These are phyloP conservation scores for Myotis lucifugus DNA, from an alignment of 2,113 vertebrate genomes.

Conservation along the genomic window DNA sequence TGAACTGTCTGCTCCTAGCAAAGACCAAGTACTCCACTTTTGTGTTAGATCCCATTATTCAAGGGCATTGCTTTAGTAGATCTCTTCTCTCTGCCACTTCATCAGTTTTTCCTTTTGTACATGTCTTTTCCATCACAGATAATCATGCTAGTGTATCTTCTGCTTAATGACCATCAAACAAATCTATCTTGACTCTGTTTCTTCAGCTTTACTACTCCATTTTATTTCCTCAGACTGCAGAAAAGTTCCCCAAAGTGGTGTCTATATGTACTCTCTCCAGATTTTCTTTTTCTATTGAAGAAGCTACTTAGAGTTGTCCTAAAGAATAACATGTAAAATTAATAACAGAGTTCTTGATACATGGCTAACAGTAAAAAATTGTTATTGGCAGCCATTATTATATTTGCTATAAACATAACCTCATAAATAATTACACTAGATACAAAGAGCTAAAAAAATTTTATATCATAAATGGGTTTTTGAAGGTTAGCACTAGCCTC, in stretches of 20 bases:
- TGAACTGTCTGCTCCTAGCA: not conserved
- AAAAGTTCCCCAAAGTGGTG: not conserved
- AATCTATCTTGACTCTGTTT: not conserved
- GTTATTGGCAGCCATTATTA: not conserved
- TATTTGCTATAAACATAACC: conserved; percentile 19
- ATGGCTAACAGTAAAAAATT: not conserved
- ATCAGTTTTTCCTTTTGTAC: not conserved
- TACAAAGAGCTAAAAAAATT: conserved; percentile 54
- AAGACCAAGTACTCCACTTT: not conserved
- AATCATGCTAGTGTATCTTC: not conserved
- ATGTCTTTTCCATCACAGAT: not conserved
- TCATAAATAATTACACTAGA: conserved; percentile 18
- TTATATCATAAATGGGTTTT: conserved; percentile 61
- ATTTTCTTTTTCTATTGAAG: conserved; percentile 35
- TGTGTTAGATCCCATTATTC: not conserved
- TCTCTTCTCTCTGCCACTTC: not conserved
- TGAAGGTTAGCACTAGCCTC: conserved; percentile 31
- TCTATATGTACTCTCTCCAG: not conserved
- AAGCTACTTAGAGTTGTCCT: not conserved
- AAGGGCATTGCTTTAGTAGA: not conserved
- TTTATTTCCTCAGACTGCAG: conserved; percentile 3
- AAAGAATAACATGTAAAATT: not conserved
- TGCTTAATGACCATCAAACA: not conserved
- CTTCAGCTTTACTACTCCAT: not conserved
- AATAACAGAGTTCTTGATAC: not conserved